A percentile compares a stretch with the other conserved stretches of the same genome.
Conservation (phyloP, 1,140 invertebrate genomes). For the Polyergus mexicanus region DNA sequence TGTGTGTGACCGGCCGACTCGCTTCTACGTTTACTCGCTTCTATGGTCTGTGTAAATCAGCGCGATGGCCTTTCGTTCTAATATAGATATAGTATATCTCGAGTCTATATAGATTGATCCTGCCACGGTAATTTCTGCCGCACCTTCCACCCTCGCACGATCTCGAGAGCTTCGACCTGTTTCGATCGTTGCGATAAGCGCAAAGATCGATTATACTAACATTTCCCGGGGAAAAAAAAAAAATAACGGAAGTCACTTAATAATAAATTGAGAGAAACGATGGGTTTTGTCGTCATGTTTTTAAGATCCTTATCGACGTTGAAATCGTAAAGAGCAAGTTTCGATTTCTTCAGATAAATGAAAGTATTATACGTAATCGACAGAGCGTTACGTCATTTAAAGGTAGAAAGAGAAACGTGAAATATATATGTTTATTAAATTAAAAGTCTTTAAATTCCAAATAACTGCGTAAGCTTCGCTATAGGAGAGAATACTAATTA, state of each 20-base stretch:
- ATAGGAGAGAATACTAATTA: too few relatives aligned
- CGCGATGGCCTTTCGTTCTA: conserved; percentile 66
- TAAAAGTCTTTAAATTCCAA: not conserved
- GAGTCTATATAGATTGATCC: conserved; percentile 28
- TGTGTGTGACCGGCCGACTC: conserved; percentile 55
- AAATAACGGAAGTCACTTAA: not conserved
- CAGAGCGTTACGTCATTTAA: not conserved
- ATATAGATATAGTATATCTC: conserved; percentile 57
- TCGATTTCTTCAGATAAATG: not conserved
- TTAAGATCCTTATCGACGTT: too few relatives aligned
- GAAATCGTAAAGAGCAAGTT: not conserved
- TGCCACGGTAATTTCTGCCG: conserved; percentile 41
- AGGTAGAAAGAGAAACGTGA: not conserved
- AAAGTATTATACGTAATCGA: not conserved
- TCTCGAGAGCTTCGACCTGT: conserved; percentile 15
- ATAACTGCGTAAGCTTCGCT: too few relatives aligned
- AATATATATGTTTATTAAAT: not conserved
- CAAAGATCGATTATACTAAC: conserved; percentile 7
- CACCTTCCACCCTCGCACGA: conserved; percentile 55
- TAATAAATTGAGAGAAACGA: not conserved
- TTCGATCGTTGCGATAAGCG: conserved; percentile 34
- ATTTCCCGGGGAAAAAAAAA: not conserved
- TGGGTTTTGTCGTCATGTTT: not conserved
- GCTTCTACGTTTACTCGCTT: conserved; percentile 58
- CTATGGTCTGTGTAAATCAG: conserved; percentile 62